Base-by-base conservation (phyloP, 1,140 invertebrate genomes). In the Dinothrombium tinctorium region DNA sequence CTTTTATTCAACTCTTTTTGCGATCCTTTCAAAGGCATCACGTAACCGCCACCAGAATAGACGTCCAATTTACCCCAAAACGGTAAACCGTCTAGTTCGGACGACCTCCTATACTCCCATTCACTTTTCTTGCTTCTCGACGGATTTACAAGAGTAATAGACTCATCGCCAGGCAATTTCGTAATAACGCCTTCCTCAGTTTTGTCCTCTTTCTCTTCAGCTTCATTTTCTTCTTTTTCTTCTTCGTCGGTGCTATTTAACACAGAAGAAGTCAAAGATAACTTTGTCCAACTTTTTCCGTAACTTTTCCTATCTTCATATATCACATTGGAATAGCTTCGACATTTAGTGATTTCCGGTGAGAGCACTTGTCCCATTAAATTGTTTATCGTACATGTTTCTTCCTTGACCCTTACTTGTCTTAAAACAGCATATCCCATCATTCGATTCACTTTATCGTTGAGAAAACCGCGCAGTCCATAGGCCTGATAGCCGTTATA, bases 11-110 rank as follows among this genome's bases (percentile, higher is more conserved):
- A 46, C 7, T 53, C 51, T 4, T 51, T 37, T 23, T 50, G 50
- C 24, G 51, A 56, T n/a, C 63, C 66, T 17, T 51, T 51, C 4
- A 70, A 44, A 17, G 55, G 50, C 0, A 63, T 53, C 5, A 68
- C 52, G 49, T 69, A 70, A 0, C 68, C 68, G 22, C 68, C 67
- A 3, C 67, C 68, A 19, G 55, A 47, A 48, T 69, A 70, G 3
- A 60, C 42, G 31, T 53, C 56, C 32, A 61, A 50, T 15, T 53
- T 50, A 4, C 63, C 64, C 46, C 53, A 53, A 49, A 60, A 63
- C 0, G 64, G 62, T 31, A 58, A 56, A 6, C 63, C 59, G 39
- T 63, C 53, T 2, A 67, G 48, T 20, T 53, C 52, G 11, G 43
- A 46, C 4, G 60, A 49, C 11, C 46, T 45, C 17, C 47, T 43